Base-by-base conservation (phyloP, 2,113 vertebrate species). In the Semicossyphus pulcher region DNA sequence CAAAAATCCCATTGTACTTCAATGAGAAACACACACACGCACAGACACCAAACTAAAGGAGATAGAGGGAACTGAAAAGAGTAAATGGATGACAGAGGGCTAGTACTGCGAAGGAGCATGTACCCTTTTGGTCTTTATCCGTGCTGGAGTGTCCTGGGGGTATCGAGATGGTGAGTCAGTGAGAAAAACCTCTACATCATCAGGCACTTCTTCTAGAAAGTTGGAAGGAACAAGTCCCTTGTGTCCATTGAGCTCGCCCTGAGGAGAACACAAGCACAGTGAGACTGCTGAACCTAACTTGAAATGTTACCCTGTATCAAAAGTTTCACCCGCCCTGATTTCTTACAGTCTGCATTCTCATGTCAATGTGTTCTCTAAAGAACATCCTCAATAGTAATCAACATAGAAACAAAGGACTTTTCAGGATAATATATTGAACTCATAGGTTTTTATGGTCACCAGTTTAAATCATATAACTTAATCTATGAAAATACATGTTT, bases 131-230 rank as follows among this genome's bases (percentile, higher is more conserved):
- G 95, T 96, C 95, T 98, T 99, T 42, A 96, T 92, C 52, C 96
- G 91, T 48, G 49, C 69, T 4, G 96, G 95, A 0, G 93, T 76
- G 42, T 98, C 97, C 8, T 95, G 96, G 64, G 86, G 80, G 10
- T 95, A 95, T 54, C 92, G 95, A 48, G 94, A 89, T 47, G 96
- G 96, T 14, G 92, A 95, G 3, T 99, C 96, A 0, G 97, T 98
- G 3, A 99, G 95, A 86, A 95, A 97, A 78, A 99, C 98, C 85
- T 99, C 97, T 32, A 99, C 97, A 41, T 99, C 98, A 1, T 98
- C 97, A 96, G 98, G 98, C 96, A 99, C 98, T 97, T 99, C 98
- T 96, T 99, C 97, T 41, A 99, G 96, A 91, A 99, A 99, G 93
- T 99, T 99, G 76, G 98, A 99, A 89, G 98, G 98, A 89, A 99